Percentiles rank a stretch among this genome's conserved stretches.
Conservation (phyloP, 2,888 invertebrate species). For the Andrena minutula region DNA sequence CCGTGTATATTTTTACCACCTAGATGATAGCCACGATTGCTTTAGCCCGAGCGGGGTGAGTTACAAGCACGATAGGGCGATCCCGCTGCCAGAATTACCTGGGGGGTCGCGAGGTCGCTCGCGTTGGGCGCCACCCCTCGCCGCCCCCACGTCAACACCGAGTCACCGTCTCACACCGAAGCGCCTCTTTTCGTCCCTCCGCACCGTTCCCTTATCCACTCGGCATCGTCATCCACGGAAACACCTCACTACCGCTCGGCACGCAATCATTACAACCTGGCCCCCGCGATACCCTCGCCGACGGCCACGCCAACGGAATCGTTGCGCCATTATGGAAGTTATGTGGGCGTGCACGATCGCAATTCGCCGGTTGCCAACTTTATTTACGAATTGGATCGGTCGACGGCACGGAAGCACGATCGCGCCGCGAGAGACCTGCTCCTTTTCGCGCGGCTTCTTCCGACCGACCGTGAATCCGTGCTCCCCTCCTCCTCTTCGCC, state of each 20-base stretch:
- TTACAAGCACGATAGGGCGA: slow-evolving; percentile 54
- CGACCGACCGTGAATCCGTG: slow-evolving; percentile 3
- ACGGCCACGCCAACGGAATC: slow-evolving; percentile 77
- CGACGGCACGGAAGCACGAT: slow-evolving; percentile 65
- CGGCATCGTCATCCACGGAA: slow-evolving; percentile 71
- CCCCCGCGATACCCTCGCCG: slow-evolving; percentile 72
- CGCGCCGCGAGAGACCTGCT: slow-evolving; percentile 39
- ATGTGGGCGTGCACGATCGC: slow-evolving; percentile 83
- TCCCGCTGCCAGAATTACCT: slow-evolving; percentile 49
- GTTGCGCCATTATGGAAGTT: slow-evolving; percentile 83
- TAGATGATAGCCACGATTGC: slow-evolving; percentile 27
- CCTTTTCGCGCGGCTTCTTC: slow-evolving; percentile 25
- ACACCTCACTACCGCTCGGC: slow-evolving; percentile 79
- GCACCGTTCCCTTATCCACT: slow-evolving; percentile 45
- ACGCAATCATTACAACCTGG: slow-evolving; percentile 82
- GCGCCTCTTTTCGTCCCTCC: slow-evolving; percentile 41
- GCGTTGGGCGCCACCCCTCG: slow-evolving; percentile 76
- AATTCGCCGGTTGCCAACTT: slow-evolving; percentile 83
- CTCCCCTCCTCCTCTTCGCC: background rate
- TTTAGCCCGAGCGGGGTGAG: slow-evolving; percentile 27
- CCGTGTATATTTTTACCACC: slow-evolving; percentile 11
- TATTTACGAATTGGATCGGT: slow-evolving; percentile 82
- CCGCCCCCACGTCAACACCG: slow-evolving; percentile 75
- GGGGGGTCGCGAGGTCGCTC: slow-evolving; percentile 51
- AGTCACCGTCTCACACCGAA: slow-evolving; percentile 37